Evolutionary conservation across 1,140 invertebrate genomes (phyloP).

Genomic region (Ceratina calcarata): DNA sequence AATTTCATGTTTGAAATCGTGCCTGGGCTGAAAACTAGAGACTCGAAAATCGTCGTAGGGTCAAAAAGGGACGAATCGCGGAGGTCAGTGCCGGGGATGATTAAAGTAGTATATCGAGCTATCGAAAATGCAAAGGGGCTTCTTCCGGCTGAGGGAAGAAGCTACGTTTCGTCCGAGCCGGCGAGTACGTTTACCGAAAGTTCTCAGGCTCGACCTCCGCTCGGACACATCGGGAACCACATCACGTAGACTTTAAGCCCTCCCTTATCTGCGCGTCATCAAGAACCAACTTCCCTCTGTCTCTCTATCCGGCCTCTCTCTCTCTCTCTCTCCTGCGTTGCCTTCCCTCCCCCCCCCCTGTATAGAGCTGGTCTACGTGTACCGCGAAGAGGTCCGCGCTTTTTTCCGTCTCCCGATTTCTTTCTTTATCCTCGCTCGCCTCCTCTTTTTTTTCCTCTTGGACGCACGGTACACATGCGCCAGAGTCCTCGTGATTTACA

Average conservation of each 20-base stretch:
- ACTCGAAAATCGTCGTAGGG: too few species aligned
- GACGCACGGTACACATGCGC: conserved; percentile 50
- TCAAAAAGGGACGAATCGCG: not conserved
- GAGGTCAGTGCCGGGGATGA: conserved; percentile 42
- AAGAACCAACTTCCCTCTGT: conserved; percentile 68
- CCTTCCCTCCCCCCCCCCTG: conserved; percentile 39
- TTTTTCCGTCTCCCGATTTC: conserved; percentile 58
- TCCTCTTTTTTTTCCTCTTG: conserved; percentile 50
- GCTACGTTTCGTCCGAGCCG: conserved; percentile 33
- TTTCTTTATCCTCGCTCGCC: conserved; percentile 36
- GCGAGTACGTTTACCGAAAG: conserved; percentile 73
- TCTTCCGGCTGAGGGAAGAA: conserved; percentile 34
- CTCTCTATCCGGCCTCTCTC: conserved; percentile 66
- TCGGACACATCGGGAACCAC: conserved; percentile 76
- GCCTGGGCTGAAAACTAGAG: not conserved
- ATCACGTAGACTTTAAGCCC: conserved; percentile 79
- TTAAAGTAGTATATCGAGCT: conserved; percentile 31
- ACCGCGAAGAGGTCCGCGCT: conserved; percentile 15
- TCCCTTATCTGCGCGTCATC: conserved; percentile 80
- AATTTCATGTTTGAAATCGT: too few species aligned
- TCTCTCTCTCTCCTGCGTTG: conserved; percentile 54
- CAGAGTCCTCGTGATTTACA: conserved; percentile 74
- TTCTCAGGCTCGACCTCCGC: conserved; percentile 76
- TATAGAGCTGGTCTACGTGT: conserved; percentile 2
- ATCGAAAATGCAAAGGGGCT: conserved; percentile 56